Percentiles rank a stretch among this genome's conserved stretches.
Conservation (phyloP, 1,140 invertebrate species). For the Thaumetopoea pityocampa region DNA sequence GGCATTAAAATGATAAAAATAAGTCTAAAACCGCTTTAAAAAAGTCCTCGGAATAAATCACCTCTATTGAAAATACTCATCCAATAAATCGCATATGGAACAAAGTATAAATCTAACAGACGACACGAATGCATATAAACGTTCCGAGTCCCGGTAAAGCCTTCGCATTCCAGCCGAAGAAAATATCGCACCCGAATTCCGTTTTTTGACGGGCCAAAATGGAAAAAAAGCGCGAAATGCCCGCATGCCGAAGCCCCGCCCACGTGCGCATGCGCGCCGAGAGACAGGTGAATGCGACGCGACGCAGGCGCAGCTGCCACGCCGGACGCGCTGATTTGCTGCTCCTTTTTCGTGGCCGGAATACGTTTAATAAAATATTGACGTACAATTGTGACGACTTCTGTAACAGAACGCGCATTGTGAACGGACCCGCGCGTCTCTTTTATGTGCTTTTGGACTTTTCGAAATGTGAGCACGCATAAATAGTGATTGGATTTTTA, state of each 20-base stretch:
- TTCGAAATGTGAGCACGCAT: slow-evolving; percentile 7
- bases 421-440: slow-evolving; percentile 12
- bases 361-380: slow-evolving; percentile 56
- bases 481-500: slow-evolving; percentile 7
- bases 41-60: too few relatives aligned
- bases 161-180: slow-evolving; percentile 58
- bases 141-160: slow-evolving; percentile 49
- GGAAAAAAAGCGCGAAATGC: slow-evolving; percentile 55
- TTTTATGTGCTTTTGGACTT: slow-evolving; percentile 8
- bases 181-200: slow-evolving; percentile 73
- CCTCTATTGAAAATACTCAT: too few relatives aligned
- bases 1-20: too few relatives aligned
- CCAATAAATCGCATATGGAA: slow-evolving; percentile 47
- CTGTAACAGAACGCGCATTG: slow-evolving; percentile 22
- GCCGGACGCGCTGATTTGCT: slow-evolving; percentile 37
- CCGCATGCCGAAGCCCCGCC: slow-evolving; percentile 47
- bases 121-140: slow-evolving; percentile 41
- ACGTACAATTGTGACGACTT: slow-evolving; percentile 41
- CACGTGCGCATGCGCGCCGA: slow-evolving; percentile 39
- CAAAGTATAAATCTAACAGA: slow-evolving; percentile 46
- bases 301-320: slow-evolving; percentile 44
- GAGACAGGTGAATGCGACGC: slow-evolving; percentile 63
- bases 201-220: slow-evolving; percentile 46
- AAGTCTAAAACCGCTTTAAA: too few relatives aligned
- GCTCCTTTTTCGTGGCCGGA: slow-evolving; percentile 54